Conservation (phyloP, 2,888 invertebrate genomes). For the Hypsopygia costalis region DNA sequence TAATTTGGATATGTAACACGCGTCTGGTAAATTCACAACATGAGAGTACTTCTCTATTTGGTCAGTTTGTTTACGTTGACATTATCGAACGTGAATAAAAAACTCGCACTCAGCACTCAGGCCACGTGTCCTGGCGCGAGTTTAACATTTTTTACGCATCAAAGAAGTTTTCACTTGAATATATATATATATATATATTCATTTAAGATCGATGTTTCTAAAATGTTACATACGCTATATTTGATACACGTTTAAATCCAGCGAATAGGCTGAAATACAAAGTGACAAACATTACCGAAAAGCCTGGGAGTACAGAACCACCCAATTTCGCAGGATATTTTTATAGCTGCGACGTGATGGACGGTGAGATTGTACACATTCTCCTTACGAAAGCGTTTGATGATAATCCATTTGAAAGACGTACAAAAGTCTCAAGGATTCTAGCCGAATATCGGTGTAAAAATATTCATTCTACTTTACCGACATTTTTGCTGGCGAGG, state of each 20-base stretch:
- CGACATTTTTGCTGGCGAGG: neutral
- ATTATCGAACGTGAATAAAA: too few relatives aligned
- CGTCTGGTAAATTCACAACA: too few relatives aligned
- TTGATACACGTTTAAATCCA: neutral
- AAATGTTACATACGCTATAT: too few relatives aligned
- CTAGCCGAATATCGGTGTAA: neutral
- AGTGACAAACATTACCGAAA: conserved; percentile 2
- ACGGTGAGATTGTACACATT: neutral
- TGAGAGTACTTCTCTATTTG: too few relatives aligned
- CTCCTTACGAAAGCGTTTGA: neutral
- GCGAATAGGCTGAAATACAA: neutral
- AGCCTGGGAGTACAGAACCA: neutral
- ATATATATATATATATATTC: too few relatives aligned
- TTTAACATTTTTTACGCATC: too few relatives aligned
- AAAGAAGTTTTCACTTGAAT: too few relatives aligned
- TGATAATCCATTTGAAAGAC: neutral
- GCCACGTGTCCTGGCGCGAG: too few relatives aligned
- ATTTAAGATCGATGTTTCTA: too few relatives aligned
- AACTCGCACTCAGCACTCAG: too few relatives aligned
- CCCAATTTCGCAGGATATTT: neutral
- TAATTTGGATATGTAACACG: too few relatives aligned
- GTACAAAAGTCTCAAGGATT: neutral
- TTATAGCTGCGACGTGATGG: neutral
- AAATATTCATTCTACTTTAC: neutral
- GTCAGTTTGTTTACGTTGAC: too few relatives aligned